phyloP scores from a whole-genome alignment of 2,888 invertebrate genomes.

The Anagyrus pseudococci region DNA sequence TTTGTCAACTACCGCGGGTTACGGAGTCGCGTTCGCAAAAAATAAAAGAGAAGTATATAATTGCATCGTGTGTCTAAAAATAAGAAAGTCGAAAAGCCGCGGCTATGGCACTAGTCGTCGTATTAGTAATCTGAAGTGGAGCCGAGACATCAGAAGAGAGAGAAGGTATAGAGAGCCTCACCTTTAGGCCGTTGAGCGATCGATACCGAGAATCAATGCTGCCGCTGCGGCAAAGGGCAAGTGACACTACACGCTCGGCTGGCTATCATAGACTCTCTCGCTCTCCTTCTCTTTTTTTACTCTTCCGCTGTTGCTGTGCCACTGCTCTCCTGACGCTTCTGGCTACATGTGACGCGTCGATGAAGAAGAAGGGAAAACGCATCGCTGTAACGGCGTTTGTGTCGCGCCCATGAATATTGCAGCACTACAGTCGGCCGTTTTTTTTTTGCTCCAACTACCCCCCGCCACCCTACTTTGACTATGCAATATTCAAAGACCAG shows the following conservation, averaged over 20 bases:
- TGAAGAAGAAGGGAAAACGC: no score
- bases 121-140: background rate
- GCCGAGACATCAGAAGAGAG: background rate
- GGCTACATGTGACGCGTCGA: no score
- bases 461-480: no score
- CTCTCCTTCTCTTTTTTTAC: background rate
- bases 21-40: no score
- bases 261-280: constrained; percentile 13
- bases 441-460: no score
- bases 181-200: constrained; percentile 38
- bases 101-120: background rate
- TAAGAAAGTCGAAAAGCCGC: background rate
- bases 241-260: constrained; percentile 27
- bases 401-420: no score
- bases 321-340: constrained; percentile 21
- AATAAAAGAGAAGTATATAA: no score
- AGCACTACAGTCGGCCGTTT: no score
- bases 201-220: constrained; percentile 35
- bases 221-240: constrained; percentile 29
- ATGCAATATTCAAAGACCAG: no score
- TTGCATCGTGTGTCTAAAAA: no score
- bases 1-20: no score
- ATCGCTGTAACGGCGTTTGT: no score
- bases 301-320: constrained; percentile 12
- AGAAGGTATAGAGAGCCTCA: constrained; percentile 14